Conservation (phyloP, 1,140 invertebrate genomes). For the Muscidifurax raptorellus region DNA sequence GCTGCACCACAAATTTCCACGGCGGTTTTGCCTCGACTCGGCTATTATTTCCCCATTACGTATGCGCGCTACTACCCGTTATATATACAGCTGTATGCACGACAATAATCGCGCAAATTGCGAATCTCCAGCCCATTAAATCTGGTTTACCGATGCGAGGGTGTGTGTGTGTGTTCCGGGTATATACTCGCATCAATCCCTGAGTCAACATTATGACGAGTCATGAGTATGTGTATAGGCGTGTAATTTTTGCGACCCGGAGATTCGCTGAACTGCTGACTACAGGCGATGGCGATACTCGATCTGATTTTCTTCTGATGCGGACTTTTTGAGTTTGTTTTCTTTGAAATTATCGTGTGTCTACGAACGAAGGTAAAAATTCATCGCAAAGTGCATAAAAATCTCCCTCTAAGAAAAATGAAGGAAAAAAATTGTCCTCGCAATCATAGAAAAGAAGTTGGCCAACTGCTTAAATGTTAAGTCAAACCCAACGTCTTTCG, state of each 20-base stretch:
- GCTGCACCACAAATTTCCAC: not conserved
- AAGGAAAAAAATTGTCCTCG: too few species aligned
- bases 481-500: too few species aligned
- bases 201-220: not conserved
- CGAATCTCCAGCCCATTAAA: constrained; percentile 38
- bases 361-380: too few species aligned
- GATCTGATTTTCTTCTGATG: too few species aligned
- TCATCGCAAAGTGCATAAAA: too few species aligned
- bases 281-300: not conserved
- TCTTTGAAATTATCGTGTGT: too few species aligned
- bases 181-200: not conserved
- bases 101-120: constrained; percentile 38
- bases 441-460: too few species aligned
- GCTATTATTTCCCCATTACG: constrained; percentile 39
- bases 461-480: too few species aligned
- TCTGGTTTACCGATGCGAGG: not conserved
- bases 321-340: too few species aligned
- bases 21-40: not conserved
- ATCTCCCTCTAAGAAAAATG: too few species aligned
- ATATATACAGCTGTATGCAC: not conserved
- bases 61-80: not conserved
- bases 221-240: not conserved
- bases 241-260: not conserved
- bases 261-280: not conserved
- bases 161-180: not conserved